These are phyloP conservation scores for Drosophila persimilis DNA, from an alignment of 1,140 invertebrate genomes.

Conservation along the genomic window DNA sequence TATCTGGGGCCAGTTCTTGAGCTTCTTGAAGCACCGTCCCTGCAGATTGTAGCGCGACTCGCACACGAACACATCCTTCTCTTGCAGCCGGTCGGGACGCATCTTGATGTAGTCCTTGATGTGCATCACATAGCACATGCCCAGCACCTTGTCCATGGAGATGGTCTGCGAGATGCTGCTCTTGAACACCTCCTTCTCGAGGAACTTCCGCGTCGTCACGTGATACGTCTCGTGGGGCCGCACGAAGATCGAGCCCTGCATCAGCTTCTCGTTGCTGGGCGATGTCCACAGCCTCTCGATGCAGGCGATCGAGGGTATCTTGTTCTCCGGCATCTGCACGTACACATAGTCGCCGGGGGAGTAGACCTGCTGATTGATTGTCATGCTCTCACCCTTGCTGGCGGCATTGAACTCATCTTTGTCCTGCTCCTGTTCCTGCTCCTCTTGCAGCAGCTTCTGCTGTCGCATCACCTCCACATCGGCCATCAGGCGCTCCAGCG, in stretches of 20 bases:
- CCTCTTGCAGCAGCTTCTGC: conserved; percentile 92
- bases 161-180: conserved; percentile 91
- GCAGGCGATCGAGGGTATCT: conserved; percentile 91
- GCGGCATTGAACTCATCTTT: conserved; percentile 65
- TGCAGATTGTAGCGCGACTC: conserved; percentile 96
- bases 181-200: conserved; percentile 97
- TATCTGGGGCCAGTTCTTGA: conserved; percentile 92
- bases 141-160: conserved; percentile 93
- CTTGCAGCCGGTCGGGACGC: conserved; percentile 92
- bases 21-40: conserved; percentile 95
- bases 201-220: conserved; percentile 96
- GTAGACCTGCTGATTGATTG: conserved; percentile 81
- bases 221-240: conserved; percentile 97
- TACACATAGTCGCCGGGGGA: conserved; percentile 81
- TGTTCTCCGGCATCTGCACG: conserved; percentile 76
- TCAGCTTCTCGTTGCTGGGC: conserved; percentile 91
- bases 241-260: conserved; percentile 92
- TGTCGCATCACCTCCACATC: conserved; percentile 90
- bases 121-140: conserved; percentile 96
- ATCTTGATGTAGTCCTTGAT: conserved; percentile 97
- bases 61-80: conserved; percentile 98
- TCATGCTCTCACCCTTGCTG: conserved; percentile 79
- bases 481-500: conserved; percentile 88
- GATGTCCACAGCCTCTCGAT: conserved; percentile 95
- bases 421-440: conserved; percentile 86